phyloP scores from a whole-genome alignment of 2,113 vertebrate species.

The Oreocharis arfaki region DNA sequence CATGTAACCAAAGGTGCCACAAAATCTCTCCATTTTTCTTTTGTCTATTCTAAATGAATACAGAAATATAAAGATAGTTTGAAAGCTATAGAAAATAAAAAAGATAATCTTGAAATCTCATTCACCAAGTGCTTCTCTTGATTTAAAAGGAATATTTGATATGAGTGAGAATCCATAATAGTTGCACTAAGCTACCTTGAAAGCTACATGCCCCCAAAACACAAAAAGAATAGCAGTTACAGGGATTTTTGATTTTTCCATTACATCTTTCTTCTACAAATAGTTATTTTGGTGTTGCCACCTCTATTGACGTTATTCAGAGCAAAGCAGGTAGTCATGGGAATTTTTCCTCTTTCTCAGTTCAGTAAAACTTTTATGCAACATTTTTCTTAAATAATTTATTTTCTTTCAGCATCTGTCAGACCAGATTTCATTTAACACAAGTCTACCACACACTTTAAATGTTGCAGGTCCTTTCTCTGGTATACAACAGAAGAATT shows the following conservation, averaged over 20 bases:
- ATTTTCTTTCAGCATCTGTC: slow-evolving; percentile 58
- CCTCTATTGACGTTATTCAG: slow-evolving; percentile 5
- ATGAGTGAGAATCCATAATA: background rate
- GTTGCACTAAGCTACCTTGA: background rate
- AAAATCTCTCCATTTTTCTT: background rate
- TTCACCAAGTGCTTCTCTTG: background rate
- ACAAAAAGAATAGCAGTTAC: background rate
- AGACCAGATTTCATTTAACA: slow-evolving; percentile 56
- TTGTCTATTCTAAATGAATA: background rate
- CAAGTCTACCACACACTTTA: slow-evolving; percentile 21
- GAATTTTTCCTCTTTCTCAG: slow-evolving; percentile 23
- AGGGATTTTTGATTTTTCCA: background rate
- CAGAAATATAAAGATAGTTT: background rate
- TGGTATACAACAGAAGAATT: background rate
- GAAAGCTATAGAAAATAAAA: background rate
- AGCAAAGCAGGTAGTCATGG: slow-evolving; percentile 43
- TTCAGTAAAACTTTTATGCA: slow-evolving; percentile 54
- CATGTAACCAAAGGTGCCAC: background rate
- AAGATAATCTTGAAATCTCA: background rate
- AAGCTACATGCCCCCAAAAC: background rate
- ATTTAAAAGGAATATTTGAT: background rate
- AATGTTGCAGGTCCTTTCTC: slow-evolving; percentile 25
- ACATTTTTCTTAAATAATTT: slow-evolving; percentile 61
- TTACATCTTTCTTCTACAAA: slow-evolving; percentile 6
- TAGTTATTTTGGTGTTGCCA: background rate